These are phyloP conservation scores for Laothoe populi DNA, from an alignment of 2,888 invertebrate genomes.

Conservation along the genomic window DNA sequence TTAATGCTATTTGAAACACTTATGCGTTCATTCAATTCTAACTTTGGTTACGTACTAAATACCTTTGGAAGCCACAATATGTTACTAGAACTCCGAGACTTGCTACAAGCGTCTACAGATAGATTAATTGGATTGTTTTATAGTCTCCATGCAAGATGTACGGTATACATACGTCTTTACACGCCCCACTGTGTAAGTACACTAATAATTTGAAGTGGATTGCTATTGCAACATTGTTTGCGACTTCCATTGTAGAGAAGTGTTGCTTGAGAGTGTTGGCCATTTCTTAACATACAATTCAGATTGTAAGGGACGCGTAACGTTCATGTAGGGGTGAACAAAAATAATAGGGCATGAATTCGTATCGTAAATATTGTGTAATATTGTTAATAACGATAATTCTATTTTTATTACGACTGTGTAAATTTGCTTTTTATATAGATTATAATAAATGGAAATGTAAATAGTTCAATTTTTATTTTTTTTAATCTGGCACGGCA, in stretches of 20 bases:
- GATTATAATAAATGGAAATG: no score
- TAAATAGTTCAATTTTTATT: no score
- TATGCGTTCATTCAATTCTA: constrained; percentile 12
- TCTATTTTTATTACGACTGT: neutral
- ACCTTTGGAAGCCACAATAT: constrained; percentile 9
- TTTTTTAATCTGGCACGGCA: no score
- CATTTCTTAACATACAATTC: constrained; percentile 38
- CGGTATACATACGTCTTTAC: constrained; percentile 39
- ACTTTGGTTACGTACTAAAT: constrained; percentile 2
- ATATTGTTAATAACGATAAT: constrained; percentile 14
- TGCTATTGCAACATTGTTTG: constrained; percentile 51
- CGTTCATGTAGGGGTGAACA: constrained; percentile 32
- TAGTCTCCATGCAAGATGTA: constrained; percentile 35
- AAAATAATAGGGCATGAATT: constrained; percentile 2
- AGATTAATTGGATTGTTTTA: constrained; percentile 45
- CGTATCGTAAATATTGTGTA: neutral
- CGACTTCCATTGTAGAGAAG: constrained; percentile 40
- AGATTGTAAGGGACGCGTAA: constrained; percentile 35
- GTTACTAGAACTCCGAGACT: constrained; percentile 15
- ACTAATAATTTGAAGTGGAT: constrained; percentile 57
- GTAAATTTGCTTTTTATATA: no score
- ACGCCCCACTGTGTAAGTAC: constrained; percentile 40
- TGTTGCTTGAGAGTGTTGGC: constrained; percentile 32
- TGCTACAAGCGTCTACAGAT: constrained; percentile 31
- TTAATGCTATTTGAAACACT: constrained; percentile 19